phyloP scores from a whole-genome alignment of 2,888 invertebrate genomes.

The Chymomyza procnemis region DNA sequence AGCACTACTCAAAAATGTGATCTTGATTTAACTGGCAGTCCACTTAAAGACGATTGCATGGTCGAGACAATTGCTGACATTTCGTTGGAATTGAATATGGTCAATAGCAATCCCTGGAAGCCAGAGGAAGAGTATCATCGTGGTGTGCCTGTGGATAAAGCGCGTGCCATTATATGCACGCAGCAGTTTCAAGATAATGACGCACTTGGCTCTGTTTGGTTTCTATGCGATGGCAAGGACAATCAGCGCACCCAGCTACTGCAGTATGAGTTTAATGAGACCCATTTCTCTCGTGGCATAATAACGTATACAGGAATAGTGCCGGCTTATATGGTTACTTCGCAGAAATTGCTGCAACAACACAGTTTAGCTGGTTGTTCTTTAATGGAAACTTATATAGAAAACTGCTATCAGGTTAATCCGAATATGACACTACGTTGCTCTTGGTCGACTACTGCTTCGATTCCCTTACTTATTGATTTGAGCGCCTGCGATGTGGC shows the following conservation, averaged over 20 bases:
- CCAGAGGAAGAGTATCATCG: conserved; percentile 73
- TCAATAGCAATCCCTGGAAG: conserved; percentile 67
- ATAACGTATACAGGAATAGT: conserved; percentile 67
- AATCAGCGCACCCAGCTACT: conserved; percentile 77
- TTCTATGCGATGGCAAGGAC: conserved; percentile 83
- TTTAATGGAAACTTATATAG: conserved; percentile 59
- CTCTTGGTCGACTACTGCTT: conserved; percentile 60
- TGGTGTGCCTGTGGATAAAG: conserved; percentile 61
- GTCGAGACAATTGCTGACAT: conserved; percentile 72
- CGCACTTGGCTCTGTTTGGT: conserved; percentile 79
- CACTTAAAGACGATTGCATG: conserved; percentile 75
- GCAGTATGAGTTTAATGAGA: conserved; percentile 64
- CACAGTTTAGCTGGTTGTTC: conserved; percentile 50
- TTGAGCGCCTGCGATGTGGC: conserved; percentile 70
- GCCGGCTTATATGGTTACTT: conserved; percentile 54
- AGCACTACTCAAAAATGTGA: conserved; percentile 18
- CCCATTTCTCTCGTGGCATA: conserved; percentile 68
- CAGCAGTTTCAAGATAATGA: conserved; percentile 59
- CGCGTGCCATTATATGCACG: conserved; percentile 64
- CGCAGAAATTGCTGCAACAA: conserved; percentile 55
- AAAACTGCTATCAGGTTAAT: conserved; percentile 73
- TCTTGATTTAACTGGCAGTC: conserved; percentile 76
- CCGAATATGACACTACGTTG: conserved; percentile 68
- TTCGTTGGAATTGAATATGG: conserved; percentile 60
- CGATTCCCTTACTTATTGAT: conserved; percentile 64